Base-by-base conservation (phyloP, 2,888 invertebrate species). In the Danaus chrysippus region DNA sequence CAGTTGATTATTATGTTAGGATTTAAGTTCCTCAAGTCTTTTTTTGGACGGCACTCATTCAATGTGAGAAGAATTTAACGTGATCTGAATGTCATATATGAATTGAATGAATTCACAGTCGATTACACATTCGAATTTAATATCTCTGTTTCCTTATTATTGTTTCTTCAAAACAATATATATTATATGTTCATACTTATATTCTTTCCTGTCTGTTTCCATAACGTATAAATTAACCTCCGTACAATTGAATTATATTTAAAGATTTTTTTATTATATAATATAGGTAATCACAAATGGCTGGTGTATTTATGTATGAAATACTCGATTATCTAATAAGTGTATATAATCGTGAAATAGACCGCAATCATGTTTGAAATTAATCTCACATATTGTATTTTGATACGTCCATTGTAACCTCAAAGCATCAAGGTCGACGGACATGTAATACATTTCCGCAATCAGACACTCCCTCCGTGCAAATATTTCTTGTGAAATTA, bases 361-460 rank as follows among this genome's bases (percentile, higher is more conserved):
- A 15, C 46, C 12, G 13, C n/a, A 46, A 46, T 46, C n/a, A 46
- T 12, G 46, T 46, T 13, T 13, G 13, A 13, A 46, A 46, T 46
- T 13, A 46, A 59, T 54, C 54, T 59, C 54, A 44, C 44, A 61
- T 58, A 59, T 57, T 64, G 66, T 66, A 66, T 64, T 66, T 61
- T 59, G 68, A 71, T 68, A 68, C 64, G 53, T 56, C 56, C 56
- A 71, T 73, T 75, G 72, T 73, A 75, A 76, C 81, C 78, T 71
- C 81, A 71, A 61, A 68, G 70, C 62, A 64, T 70, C 82, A 84
- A 86, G 86, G 86, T 78, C 79, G 75, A 72, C 73, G 76, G 74
- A 80, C 81, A 79, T 76, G 75, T 76, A 74, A 76, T 75, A 73
- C 72, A 76, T 82, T 84, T 87, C 87, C 84, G 86, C 78, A 82